A percentile compares a stretch with the other conserved stretches of the same genome.
Conservation (phyloP, 2,113 vertebrate genomes). For the Nibea albiflora region DNA sequence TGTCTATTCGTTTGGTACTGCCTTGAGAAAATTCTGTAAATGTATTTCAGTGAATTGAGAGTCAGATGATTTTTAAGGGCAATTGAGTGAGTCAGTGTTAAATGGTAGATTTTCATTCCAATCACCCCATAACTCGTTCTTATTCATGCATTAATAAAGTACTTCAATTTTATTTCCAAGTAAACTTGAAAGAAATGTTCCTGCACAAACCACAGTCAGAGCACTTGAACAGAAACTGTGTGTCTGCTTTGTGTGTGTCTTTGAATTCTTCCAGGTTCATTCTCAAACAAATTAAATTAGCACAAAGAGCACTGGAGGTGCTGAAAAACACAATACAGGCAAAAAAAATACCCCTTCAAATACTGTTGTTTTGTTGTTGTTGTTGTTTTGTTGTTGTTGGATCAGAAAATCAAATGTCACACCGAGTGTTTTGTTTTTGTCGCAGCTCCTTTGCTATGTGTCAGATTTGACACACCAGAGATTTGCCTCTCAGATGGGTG, state of each 20-base stretch:
- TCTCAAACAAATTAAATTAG: background rate
- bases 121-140: background rate
- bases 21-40: background rate
- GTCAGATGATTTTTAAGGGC: background rate
- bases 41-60: background rate
- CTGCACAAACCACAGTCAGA: background rate
- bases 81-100: background rate
- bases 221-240: background rate
- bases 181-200: background rate
- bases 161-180: background rate
- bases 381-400: background rate
- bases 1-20: conserved; percentile 1
- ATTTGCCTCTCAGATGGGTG: background rate
- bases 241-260: background rate
- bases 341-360: background rate
- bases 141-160: conserved; percentile 12
- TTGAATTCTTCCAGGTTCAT: background rate
- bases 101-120: background rate
- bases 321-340: background rate
- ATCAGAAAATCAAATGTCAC: background rate
- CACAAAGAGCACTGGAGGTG: background rate
- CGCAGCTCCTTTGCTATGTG: too few relatives aligned
- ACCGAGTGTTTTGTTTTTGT: background rate
- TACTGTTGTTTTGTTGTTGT: background rate
- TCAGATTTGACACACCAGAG: background rate